Evolutionary conservation across 2,888 invertebrate species (phyloP).

Genomic region (Limnephilus rhombicus): DNA sequence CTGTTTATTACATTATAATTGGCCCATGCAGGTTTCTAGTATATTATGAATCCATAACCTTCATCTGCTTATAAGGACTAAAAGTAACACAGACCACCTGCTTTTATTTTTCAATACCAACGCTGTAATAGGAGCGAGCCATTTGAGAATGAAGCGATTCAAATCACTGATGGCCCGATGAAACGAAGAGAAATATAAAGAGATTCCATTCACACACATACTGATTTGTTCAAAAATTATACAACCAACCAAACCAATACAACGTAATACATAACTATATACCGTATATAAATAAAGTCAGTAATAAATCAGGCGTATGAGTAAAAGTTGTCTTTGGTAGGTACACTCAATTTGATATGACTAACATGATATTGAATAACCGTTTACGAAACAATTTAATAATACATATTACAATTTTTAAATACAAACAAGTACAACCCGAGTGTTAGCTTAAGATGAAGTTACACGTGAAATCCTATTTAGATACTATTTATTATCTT

Average conservation of each 20-base stretch:
- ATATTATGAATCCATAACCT: not conserved
- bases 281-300: too few relatives aligned
- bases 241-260: not conserved
- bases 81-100: constrained; percentile 5
- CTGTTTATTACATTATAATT: not conserved
- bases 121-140: constrained; percentile 1
- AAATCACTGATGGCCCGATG: not conserved
- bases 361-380: too few relatives aligned
- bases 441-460: too few relatives aligned
- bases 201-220: not conserved
- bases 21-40: not conserved
- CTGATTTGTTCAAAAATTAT: not conserved
- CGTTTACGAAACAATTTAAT: too few relatives aligned
- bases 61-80: constrained; percentile 7
- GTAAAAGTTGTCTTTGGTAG: too few relatives aligned
- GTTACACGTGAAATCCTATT: too few relatives aligned
- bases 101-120: not conserved
- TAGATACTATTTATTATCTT: too few relatives aligned
- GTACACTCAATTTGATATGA: too few relatives aligned
- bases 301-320: too few relatives aligned
- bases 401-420: too few relatives aligned
- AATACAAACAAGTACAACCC: not conserved
- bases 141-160: not conserved
- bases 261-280: not conserved
- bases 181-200: not conserved